Evolutionary conservation across 2,888 invertebrate species (phyloP).

Genomic region (Cataglyphis livida): DNA sequence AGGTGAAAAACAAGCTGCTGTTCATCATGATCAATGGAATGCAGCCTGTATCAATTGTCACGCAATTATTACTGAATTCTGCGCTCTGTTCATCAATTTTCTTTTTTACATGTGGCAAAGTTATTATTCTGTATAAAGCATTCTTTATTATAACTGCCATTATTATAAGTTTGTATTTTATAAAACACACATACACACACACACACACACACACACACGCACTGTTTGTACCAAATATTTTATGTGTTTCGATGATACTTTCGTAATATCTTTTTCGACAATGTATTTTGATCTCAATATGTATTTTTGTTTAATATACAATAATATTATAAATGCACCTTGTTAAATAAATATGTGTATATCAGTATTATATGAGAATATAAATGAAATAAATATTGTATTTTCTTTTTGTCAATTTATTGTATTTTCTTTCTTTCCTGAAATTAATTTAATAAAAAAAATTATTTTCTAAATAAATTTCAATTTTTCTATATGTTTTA

Average conservation of each 20-base stretch:
- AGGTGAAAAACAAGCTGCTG: conserved; percentile 89
- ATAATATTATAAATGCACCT: background rate
- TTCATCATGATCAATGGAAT: conserved; percentile 89
- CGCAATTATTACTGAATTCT: conserved; percentile 44
- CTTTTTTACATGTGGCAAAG: conserved; percentile 43
- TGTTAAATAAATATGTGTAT: conserved; percentile 24
- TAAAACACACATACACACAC: background rate
- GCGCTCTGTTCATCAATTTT: conserved; percentile 40
- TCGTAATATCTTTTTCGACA: background rate
- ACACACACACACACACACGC: background rate
- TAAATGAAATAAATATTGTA: conserved; percentile 25
- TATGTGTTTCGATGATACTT: background rate
- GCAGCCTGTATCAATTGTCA: conserved; percentile 81
- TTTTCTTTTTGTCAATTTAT: background rate
- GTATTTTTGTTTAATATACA: conserved; percentile 9
- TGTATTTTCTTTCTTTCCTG: background rate
- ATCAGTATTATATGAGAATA: conserved; percentile 42
- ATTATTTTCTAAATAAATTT: background rate
- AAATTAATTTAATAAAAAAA: background rate
- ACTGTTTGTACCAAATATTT: background rate
- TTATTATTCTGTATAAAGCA: conserved; percentile 22
- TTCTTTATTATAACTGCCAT: background rate
- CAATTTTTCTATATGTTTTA: background rate
- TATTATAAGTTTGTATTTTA: background rate
- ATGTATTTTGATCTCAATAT: background rate